Base-by-base conservation (phyloP, 1,140 invertebrate species). In the Tetramorium alpestre region DNA sequence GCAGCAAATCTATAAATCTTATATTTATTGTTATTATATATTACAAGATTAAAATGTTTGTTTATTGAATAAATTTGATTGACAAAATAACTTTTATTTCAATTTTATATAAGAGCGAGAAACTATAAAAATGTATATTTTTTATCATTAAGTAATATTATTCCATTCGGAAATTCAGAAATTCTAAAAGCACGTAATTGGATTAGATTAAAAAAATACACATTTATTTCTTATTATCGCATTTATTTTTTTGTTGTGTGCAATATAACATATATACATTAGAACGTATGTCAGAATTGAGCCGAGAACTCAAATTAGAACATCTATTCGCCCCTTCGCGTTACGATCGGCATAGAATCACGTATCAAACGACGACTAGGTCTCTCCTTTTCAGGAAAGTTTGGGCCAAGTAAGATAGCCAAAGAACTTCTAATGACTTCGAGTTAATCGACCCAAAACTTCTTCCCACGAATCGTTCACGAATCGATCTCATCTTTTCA, bases 381-480 rank as follows among this genome's bases (percentile, higher is more conserved):
- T 67, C 41, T 47, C 22, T 56, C 5, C 41, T 11, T 28, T 22
- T 5, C 2, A 13, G 1, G 22, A 1, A 13, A 28, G 38, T 38
- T 62, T 70, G 28, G 47, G n/a, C 11, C 72, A 86, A 72, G 25
- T 49, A 33, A 69, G 82, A 65, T 65, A 65, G 70, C 64, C 41
- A 89, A 89, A 89, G 76, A 89, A 89, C 62, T 89, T 89, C 70
- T 72, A 89, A 89, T 84, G 49, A 87, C 84, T 82, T 82, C 33
- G 33, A 47, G 41, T 51, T 18, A 38, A 89, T 77, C 76, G 76
- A 70, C 54, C 10, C 38, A 49, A 56, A 78, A 78, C 65, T 87
- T 84, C 16, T 49, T 16, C 11, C 16, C n/a, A 51, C 22, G 16
- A 54, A n/a, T 64, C 44, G 11, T 56, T 89, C 22, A 89, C 67